Evolutionary conservation across 2,797 vertebrate genomes (phyloP).

Genomic region (Epinephelus awoara): DNA sequence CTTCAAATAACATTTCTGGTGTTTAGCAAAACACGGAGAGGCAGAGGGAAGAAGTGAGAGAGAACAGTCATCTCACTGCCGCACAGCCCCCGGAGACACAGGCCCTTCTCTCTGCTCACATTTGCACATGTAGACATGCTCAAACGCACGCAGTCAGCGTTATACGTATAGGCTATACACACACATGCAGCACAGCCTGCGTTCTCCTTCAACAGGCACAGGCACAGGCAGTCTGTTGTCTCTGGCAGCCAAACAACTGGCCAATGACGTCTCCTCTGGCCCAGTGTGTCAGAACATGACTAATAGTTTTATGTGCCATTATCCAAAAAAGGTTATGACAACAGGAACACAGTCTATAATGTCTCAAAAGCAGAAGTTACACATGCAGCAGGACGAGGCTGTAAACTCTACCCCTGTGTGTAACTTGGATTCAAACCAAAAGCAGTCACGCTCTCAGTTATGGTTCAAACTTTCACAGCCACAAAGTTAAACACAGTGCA

Average conservation of each 20-base stretch:
- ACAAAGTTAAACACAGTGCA: neutral
- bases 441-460: neutral
- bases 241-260: constrained; percentile 62
- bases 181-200: constrained; percentile 15
- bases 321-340: constrained; percentile 67
- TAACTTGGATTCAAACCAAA: constrained; percentile 11
- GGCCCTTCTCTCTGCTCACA: constrained; percentile 38
- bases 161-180: neutral
- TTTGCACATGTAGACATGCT: constrained; percentile 26
- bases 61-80: constrained; percentile 51
- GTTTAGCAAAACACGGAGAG: constrained; percentile 63
- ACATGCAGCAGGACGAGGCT: neutral
- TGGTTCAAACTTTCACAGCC: constrained; percentile 6
- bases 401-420: constrained; percentile 3
- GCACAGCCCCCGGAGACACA: constrained; percentile 40
- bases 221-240: constrained; percentile 56
- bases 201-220: constrained; percentile 43
- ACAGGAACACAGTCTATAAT: constrained; percentile 43
- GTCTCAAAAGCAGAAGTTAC: constrained; percentile 57
- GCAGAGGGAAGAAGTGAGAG: constrained; percentile 53
- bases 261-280: constrained; percentile 43
- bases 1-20: constrained; percentile 67
- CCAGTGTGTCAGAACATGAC: constrained; percentile 62
- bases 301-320: constrained; percentile 64
- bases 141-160: constrained; percentile 6